These are phyloP conservation scores for Sebastolobus altivelis DNA, from an alignment of 2,797 vertebrate genomes.

Conservation along the genomic window DNA sequence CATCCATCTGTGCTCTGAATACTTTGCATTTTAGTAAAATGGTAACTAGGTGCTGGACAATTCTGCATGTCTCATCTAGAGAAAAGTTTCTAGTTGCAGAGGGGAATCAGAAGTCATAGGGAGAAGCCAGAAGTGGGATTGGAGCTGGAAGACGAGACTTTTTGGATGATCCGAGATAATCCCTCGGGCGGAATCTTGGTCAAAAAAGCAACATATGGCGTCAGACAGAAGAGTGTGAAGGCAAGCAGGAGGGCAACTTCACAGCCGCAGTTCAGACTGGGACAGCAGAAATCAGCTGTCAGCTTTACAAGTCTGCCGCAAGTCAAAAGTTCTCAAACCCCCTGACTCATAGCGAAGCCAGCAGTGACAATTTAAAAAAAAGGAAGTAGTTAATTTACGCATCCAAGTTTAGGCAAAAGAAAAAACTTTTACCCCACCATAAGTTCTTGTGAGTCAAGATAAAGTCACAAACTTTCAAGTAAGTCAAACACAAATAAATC, in stretches of 20 bases:
- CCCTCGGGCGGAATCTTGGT: conserved; percentile 64
- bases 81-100: conserved; percentile 39
- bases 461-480: conserved; percentile 53
- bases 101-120: conserved; percentile 64
- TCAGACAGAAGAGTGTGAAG: conserved; percentile 65
- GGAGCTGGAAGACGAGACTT: conserved; percentile 62
- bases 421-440: conserved; percentile 32
- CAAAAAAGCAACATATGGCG: conserved; percentile 68
- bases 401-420: conserved; percentile 22
- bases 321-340: conserved; percentile 40
- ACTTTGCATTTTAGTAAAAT: conserved; percentile 3
- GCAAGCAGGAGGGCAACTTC: conserved; percentile 48
- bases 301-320: conserved; percentile 48
- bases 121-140: conserved; percentile 60
- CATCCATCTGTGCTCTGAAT: neutral
- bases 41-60: neutral
- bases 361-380: conserved; percentile 22
- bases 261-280: conserved; percentile 46
- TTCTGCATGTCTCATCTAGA: conserved; percentile 17
- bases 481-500: conserved; percentile 60
- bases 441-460: conserved; percentile 37
- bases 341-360: conserved; percentile 37
- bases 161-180: conserved; percentile 80
- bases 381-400: conserved; percentile 37
- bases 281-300: conserved; percentile 58